phyloP scores from a whole-genome alignment of 2,113 vertebrate species.

The Otolemur garnettii region DNA sequence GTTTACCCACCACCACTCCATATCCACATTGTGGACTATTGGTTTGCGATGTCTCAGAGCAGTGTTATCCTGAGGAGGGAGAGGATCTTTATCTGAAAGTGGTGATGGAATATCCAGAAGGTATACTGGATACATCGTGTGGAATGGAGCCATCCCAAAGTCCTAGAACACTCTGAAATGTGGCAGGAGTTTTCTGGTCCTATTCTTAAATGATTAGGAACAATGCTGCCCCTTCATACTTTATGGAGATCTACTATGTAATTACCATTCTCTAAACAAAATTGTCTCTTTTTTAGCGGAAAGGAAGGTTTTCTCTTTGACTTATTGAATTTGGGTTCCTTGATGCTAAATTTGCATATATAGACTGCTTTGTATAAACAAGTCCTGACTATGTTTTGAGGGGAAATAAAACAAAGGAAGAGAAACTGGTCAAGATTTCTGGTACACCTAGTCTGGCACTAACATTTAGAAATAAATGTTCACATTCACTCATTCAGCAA shows the following conservation, averaged over 20 bases:
- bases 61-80: neutral
- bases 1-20: neutral
- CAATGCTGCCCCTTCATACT: neutral
- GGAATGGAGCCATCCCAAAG: neutral
- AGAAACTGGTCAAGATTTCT: neutral
- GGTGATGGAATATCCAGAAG: neutral
- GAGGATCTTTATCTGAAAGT: neutral
- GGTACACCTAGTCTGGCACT: neutral
- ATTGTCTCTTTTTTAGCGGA: neutral
- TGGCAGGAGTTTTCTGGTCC: neutral
- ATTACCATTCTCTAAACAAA: conserved; percentile 17
- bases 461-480: neutral
- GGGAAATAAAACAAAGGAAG: neutral
- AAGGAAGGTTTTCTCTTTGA: conserved; percentile 2
- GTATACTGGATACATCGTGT: neutral
- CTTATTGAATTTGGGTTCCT: neutral
- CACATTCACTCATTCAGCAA: neutral
- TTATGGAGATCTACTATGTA: neutral
- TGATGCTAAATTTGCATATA: neutral
- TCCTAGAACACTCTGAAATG: neutral
- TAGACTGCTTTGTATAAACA: neutral
- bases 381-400: neutral
- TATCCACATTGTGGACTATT: neutral
- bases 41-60: neutral
- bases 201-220: neutral